Percentiles rank a stretch among this genome's conserved stretches.
Conservation (phyloP, 2,113 vertebrate genomes). For the Muntiacus reevesi region DNA sequence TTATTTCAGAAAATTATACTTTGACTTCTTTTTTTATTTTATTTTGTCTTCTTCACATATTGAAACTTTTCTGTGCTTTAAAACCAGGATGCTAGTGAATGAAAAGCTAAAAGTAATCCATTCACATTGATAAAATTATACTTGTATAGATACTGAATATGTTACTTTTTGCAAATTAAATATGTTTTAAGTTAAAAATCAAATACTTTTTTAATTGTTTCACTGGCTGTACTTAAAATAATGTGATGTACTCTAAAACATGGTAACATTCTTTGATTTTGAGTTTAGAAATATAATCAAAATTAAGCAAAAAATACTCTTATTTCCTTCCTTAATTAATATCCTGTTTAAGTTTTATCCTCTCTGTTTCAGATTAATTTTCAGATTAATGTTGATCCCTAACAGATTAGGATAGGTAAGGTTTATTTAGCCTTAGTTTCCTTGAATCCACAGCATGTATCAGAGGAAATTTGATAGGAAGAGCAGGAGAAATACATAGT, state of each 20-base stretch:
- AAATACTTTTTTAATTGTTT: not conserved
- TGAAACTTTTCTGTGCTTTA: not conserved
- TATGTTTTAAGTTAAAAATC: conserved; percentile 23
- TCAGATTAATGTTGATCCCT: not conserved
- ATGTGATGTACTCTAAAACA: not conserved
- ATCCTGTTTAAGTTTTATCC: not conserved
- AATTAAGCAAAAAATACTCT: not conserved
- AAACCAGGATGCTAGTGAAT: not conserved
- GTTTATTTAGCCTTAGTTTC: conserved; percentile 40
- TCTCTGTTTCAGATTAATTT: not conserved
- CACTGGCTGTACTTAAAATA: not conserved
- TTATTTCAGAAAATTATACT: conserved; percentile 29
- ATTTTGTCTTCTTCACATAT: not conserved
- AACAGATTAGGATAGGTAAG: not conserved
- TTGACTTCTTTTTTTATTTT: not conserved
- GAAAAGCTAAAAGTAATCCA: not conserved
- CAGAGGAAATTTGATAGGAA: not conserved
- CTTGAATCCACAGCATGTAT: not conserved
- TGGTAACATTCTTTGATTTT: not conserved
- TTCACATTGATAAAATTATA: conserved; percentile 2
- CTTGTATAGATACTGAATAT: not conserved
- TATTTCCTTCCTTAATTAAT: conserved; percentile 46
- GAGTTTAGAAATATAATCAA: not conserved
- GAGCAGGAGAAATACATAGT: not conserved
- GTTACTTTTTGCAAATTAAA: not conserved